Conservation (phyloP, 23 tunicate genomes). For the Botrylloides violaceus region DNA sequence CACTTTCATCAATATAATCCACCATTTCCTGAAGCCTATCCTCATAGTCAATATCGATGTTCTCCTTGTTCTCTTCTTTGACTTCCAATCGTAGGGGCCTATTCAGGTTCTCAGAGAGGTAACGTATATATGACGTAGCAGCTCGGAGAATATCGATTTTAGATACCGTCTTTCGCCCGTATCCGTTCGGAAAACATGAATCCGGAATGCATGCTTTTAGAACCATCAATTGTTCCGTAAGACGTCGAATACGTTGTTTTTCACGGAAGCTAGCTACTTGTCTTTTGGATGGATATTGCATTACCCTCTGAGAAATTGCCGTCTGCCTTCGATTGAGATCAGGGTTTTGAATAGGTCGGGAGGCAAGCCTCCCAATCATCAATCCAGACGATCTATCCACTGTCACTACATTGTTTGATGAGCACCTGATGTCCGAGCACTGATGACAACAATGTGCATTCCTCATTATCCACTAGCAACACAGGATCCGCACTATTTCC, state of each 20-base stretch:
- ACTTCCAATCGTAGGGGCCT: background rate
- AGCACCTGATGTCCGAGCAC: too few species aligned
- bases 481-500: too few species aligned
- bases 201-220: background rate
- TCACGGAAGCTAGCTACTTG: constrained; percentile 7
- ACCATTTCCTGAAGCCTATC: background rate
- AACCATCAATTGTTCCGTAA: background rate
- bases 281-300: background rate
- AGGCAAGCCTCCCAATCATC: too few species aligned
- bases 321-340: too few species aligned
- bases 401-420: too few species aligned
- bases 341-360: too few species aligned
- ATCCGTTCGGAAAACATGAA: constrained; percentile 4
- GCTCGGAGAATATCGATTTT: constrained; percentile 5
- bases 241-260: background rate
- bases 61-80: background rate
- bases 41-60: background rate
- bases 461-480: too few species aligned
- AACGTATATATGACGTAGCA: background rate
- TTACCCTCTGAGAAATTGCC: too few species aligned
- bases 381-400: too few species aligned
- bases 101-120: constrained; percentile 1
- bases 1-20: constrained; percentile 7
- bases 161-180: background rate
- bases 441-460: too few species aligned